Conservation (phyloP, 2,113 vertebrate genomes). For the Laticauda colubrina region DNA sequence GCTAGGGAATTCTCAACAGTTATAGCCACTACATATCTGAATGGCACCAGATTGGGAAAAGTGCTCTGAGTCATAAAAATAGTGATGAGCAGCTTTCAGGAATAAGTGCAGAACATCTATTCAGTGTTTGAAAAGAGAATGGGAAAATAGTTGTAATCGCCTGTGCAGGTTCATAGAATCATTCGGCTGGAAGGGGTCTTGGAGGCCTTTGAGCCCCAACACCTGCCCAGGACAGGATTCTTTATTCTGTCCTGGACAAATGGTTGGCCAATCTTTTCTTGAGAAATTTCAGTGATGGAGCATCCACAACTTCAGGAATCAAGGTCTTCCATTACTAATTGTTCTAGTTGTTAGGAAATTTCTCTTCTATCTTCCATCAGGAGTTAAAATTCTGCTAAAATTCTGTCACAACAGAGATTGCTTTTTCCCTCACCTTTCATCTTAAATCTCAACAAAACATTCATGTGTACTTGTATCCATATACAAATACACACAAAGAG, state of each 20-base stretch:
- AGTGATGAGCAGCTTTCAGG: neutral
- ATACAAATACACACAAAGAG: neutral
- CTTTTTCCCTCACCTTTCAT: neutral
- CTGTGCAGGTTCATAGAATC: neutral
- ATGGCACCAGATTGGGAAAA: neutral
- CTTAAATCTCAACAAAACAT: neutral
- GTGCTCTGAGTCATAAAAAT: neutral
- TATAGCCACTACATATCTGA: neutral
- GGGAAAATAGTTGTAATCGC: neutral
- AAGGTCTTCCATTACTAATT: neutral
- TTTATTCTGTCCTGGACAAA: neutral
- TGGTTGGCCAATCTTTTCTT: neutral
- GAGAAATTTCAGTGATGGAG: neutral
- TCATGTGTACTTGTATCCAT: neutral
- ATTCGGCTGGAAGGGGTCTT: neutral
- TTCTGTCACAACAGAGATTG: no score
- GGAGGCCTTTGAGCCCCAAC: neutral
- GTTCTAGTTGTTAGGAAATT: neutral
- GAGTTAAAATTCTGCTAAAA: neutral
- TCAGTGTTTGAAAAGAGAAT: neutral
- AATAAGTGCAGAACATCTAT: neutral
- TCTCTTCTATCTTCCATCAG: neutral
- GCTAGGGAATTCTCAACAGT: neutral
- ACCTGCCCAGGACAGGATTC: neutral
- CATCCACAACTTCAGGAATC: neutral